Evolutionary conservation across 2,888 invertebrate genomes (phyloP), one percentile per base, ranked within the genome.

Genomic region (Escarpia spicata): DNA sequence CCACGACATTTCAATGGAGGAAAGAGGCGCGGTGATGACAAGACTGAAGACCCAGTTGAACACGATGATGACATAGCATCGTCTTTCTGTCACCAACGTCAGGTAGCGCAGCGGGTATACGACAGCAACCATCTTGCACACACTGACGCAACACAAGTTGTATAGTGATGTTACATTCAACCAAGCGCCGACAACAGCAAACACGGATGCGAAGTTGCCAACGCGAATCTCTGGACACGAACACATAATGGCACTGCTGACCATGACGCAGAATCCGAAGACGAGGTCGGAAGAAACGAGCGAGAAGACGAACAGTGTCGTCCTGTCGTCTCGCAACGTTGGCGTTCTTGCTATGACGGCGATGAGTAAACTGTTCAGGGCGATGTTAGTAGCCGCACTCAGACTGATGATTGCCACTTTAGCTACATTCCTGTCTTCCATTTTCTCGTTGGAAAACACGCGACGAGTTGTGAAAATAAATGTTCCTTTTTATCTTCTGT

Each of bases 381-480:
- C 75, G 75, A 75, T 75, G 75, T 75, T 26, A 26, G 75, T 26
- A 26, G 26, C 75, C 75, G 75, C 75, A 26, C 75, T 75, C 19
- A 75, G 6, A 6, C 19, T 75, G 75, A 75, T 26, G 75, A 26
- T 75, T 15, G 4, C 4, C 75, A 75, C 26, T 26, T 75, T 75
- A 6, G 26, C 75, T 75, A 75, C 75, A 26, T 26, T 75, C 75
- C 6, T 26, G 26, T 75, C 75, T 3, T 75, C 75, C 75, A 75
- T 75, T 19, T 75, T 75, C 75, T 19, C 26, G 75, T 75, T 75
- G 19, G 6, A 19, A 75, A 26, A 75, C 3, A 93, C 89, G 92
- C 91, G 43, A 92, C 58, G 26, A 93, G 92, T 92, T 75, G 8
- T 90, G 89, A 6, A 2, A 92, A 19, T 8, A 9, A 52, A 44